Evolutionary conservation across 1,140 invertebrate genomes (phyloP), one percentile per base, ranked within the genome.

Genomic region (Triops longicaudatus): DNA sequence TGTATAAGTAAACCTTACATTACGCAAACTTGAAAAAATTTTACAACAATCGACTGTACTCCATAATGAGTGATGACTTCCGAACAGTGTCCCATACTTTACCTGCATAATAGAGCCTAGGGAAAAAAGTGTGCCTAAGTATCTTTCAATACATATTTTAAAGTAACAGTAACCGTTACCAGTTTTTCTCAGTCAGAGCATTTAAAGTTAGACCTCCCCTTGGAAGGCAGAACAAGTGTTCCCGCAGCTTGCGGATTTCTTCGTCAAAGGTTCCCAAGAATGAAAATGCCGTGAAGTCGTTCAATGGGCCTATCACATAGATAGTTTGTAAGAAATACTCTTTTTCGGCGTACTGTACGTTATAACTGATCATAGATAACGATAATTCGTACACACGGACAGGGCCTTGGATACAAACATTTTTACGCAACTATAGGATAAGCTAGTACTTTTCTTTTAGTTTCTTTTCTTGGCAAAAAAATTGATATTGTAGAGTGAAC

Each of bases 31-130:
- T 37, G 31, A 37, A 2, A 37, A 2, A 75, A 83, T 80, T 91
- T 37, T 91, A 89, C 82, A 93, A 85, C 76, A 93, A 85, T 83
- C 92, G 86, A 80, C 90, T 91, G 82, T 94, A 95, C 82, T 95
- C 92, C 75, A 91, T 88, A 81, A 92, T 92, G 78, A 94, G 88
- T 50, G 90, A 89, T 80, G 91, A 93, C 81, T 94, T 95, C 80
- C 91, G 92, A 9, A 94, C 90, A 17, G 89, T 88, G 77, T 94
- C 93, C 90, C 92, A 92, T 0, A 91, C 91, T 85, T 92, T 92
- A 26, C 87, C 88, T 79, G 91, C 90, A 83, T 92, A 94, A 78
- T 92, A 89, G 81, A 92, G 89, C 89, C 89, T 89, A 26, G 41
- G n/a, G 26, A 75, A 78, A 74, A 78, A 72, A 77, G 78, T 73